Percentiles rank a stretch among this genome's conserved stretches.
phyloP scores from a whole-genome alignment of 92 coral and sea anemone genomes.

The Epizoanthus fatuus region DNA sequence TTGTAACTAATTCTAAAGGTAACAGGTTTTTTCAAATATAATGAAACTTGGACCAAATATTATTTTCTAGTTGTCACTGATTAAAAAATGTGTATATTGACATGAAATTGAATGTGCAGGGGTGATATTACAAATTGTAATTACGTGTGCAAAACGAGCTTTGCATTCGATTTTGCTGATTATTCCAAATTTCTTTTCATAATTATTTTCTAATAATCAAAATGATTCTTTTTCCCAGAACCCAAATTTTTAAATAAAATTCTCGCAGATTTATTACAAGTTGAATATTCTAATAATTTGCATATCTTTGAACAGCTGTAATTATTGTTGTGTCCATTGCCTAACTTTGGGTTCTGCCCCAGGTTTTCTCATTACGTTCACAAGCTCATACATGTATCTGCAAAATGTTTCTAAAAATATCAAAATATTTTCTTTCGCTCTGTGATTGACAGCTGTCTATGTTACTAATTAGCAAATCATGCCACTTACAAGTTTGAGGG shows the following conservation, averaged over 20 bases:
- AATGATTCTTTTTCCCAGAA: constrained; percentile 18
- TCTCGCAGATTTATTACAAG: neutral
- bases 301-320: neutral
- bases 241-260: constrained; percentile 9
- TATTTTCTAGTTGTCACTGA: constrained; percentile 8
- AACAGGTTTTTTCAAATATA: neutral
- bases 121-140: constrained; percentile 2
- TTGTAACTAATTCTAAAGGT: neutral
- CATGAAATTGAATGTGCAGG: constrained; percentile 16
- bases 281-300: neutral
- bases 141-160: constrained; percentile 14
- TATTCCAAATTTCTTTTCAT: neutral
- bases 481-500: neutral
- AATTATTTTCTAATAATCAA: constrained; percentile 16
- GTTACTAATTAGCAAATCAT: no score
- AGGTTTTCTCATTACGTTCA: neutral
- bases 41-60: neutral
- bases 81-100: constrained; percentile 25
- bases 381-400: neutral
- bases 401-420: no score
- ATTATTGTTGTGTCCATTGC: neutral
- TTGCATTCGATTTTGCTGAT: neutral
- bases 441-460: no score
- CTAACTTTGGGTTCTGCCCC: constrained; percentile 6
- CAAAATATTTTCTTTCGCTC: no score